These are phyloP conservation scores for Nothoprocta pentlandii DNA, from an alignment of 2,113 vertebrate genomes.

Conservation along the genomic window DNA sequence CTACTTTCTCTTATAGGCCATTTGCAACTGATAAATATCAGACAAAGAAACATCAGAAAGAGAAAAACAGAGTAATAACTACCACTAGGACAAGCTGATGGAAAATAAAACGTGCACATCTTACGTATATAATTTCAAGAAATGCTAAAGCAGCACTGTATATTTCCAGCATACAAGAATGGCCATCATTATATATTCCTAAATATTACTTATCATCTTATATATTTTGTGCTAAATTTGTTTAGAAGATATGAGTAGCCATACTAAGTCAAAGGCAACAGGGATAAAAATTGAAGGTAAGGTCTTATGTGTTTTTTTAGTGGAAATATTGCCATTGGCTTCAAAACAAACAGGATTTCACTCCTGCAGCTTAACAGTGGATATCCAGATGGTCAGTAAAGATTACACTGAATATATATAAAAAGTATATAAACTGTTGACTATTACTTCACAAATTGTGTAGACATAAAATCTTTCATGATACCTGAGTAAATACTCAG, in stretches of 20 bases:
- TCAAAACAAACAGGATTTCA: neutral
- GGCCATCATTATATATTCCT: neutral
- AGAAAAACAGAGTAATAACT: neutral
- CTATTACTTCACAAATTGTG: neutral
- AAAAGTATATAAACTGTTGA: neutral
- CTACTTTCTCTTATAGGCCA: neutral
- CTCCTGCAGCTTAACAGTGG: neutral
- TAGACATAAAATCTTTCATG: neutral
- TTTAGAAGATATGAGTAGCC: neutral
- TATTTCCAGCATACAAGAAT: neutral
- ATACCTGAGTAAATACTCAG: neutral
- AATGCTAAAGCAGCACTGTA: neutral
- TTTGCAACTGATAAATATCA: constrained; percentile 7
- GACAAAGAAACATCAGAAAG: neutral
- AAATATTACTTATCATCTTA: neutral
- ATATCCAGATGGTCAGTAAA: neutral
- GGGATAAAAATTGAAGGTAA: neutral
- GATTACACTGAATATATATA: neutral
- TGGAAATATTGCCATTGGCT: neutral
- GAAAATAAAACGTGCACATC: neutral
- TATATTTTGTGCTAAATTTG: neutral
- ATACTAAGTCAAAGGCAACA: neutral
- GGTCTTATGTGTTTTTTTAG: neutral
- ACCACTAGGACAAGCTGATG: neutral
- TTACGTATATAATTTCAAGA: neutral